Conservation (phyloP, 2,113 vertebrate species). For the Forbesichthys agassizii region DNA sequence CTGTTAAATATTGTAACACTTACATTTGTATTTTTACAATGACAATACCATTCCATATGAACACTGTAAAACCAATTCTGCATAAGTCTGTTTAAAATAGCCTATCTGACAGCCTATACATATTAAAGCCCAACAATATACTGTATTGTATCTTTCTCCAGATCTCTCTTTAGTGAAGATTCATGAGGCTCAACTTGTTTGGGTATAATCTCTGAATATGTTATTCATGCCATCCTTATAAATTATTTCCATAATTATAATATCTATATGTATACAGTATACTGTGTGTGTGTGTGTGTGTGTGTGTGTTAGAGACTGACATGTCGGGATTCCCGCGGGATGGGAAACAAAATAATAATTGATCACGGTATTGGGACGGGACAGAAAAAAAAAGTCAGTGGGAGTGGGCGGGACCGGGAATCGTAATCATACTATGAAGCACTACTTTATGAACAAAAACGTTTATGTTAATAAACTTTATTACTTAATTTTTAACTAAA, state of each 20-base stretch:
- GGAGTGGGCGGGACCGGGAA: too few species aligned
- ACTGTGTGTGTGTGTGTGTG: too few species aligned
- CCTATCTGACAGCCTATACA: background rate
- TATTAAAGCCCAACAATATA: background rate
- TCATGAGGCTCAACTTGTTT: constrained; percentile 8
- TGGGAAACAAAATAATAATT: too few species aligned
- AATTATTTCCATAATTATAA: constrained; percentile 22
- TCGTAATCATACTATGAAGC: too few species aligned
- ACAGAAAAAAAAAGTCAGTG: too few species aligned
- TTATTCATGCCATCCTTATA: constrained; percentile 15
- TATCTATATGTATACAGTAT: background rate
- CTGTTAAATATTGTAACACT: background rate
- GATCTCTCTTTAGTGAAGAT: background rate
- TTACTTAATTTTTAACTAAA: too few species aligned
- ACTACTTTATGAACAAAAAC: too few species aligned
- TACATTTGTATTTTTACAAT: background rate
- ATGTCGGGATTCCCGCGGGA: too few species aligned
- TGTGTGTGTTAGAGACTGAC: too few species aligned
- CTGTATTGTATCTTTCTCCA: background rate
- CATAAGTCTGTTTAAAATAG: background rate
- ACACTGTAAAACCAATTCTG: background rate
- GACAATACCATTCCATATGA: background rate
- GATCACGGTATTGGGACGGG: too few species aligned
- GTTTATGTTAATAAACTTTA: too few species aligned
- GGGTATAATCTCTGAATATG: background rate